Evolutionary conservation across 1,140 invertebrate genomes (phyloP).

Genomic region (Atta cephalotes): DNA sequence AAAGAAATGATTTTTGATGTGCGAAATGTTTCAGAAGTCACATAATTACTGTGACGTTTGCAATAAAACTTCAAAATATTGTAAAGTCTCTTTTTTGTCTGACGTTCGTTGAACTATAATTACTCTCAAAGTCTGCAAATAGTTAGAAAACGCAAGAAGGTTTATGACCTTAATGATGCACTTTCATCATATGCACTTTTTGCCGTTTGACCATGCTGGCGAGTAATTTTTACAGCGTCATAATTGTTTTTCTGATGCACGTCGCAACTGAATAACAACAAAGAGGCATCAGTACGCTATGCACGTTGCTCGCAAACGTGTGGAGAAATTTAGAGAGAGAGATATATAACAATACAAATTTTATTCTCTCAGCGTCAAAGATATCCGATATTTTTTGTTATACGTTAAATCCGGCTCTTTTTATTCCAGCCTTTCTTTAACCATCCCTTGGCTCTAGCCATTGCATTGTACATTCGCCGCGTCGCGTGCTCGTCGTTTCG

Average conservation of each 20-base stretch:
- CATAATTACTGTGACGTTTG: constrained; percentile 24
- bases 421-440: neutral
- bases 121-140: constrained; percentile 3
- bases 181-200: constrained; percentile 14
- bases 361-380: neutral
- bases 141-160: constrained; percentile 20
- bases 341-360: constrained; percentile 9
- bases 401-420: neutral
- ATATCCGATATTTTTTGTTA: neutral
- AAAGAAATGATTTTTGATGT: neutral
- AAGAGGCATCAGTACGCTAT: neutral
- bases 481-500: constrained; percentile 51
- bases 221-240: constrained; percentile 38
- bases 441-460: neutral
- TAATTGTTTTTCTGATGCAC: constrained; percentile 21
- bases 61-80: constrained; percentile 19
- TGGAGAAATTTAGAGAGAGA: neutral
- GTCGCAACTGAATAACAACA: neutral
- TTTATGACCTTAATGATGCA: constrained; percentile 46
- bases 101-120: neutral
- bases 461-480: constrained; percentile 29
- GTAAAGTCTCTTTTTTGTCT: neutral
- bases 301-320: neutral
- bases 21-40: neutral
- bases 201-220: neutral